Evolutionary conservation across 2,113 vertebrate genomes (phyloP).

Genomic region (Heterotilapia buettikoferi): DNA sequence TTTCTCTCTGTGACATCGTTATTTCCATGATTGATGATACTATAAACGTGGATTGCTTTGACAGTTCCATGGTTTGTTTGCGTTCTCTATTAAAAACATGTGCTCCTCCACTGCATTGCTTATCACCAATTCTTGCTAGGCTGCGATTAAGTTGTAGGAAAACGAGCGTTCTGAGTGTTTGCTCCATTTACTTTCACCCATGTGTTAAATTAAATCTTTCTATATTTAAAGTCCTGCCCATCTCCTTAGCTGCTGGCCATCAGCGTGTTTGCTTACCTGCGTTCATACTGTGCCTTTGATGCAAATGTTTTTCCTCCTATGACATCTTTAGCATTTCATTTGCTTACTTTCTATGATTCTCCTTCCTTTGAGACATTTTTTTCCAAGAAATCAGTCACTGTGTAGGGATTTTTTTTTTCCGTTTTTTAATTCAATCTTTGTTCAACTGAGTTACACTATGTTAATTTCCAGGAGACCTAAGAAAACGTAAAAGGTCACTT

Average conservation of each 20-base stretch:
- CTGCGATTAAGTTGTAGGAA: background rate
- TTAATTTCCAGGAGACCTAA: no score
- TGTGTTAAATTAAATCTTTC: background rate
- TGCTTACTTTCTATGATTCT: background rate
- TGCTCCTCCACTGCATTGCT: background rate
- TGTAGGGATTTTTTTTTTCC: no score
- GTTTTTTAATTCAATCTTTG: no score
- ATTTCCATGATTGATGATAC: background rate
- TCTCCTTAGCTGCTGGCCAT: background rate
- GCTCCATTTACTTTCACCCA: background rate
- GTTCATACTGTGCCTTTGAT: background rate
- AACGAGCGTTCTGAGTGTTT: background rate
- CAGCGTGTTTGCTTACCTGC: background rate
- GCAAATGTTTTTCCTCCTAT: background rate
- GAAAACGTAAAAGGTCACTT: no score
- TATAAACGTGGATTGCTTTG: background rate
- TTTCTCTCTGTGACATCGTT: background rate
- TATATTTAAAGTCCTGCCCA: background rate
- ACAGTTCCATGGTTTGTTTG: background rate
- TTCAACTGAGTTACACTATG: no score
- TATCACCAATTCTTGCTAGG: background rate
- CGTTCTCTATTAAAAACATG: background rate
- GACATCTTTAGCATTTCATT: background rate
- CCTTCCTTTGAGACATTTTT: no score
- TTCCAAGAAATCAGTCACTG: no score